Evolutionary conservation across 2,113 vertebrate genomes (phyloP).

Genomic region (Paradisaea rubra): DNA sequence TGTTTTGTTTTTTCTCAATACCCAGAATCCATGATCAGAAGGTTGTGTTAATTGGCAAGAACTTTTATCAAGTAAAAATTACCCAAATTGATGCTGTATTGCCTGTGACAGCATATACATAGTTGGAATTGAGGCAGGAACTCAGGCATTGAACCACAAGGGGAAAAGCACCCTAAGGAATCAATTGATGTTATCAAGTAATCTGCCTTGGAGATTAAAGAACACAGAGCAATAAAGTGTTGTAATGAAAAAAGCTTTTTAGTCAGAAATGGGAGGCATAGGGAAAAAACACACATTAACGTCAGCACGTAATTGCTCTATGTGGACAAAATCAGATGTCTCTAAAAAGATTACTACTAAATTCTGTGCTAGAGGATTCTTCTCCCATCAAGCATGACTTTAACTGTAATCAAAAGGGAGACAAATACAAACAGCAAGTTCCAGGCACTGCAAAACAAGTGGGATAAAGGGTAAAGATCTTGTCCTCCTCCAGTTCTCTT

Average conservation of each 20-base stretch:
- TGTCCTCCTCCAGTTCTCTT: background rate
- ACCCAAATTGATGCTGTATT: background rate
- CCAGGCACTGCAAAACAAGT: background rate
- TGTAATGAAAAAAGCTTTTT: conserved; percentile 24
- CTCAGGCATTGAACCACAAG: background rate
- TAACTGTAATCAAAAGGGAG: background rate
- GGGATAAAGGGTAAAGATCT: background rate
- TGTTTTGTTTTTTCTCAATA: background rate
- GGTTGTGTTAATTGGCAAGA: background rate
- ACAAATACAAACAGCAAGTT: background rate
- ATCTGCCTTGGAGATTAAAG: conserved; percentile 37
- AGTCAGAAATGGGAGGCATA: conserved; percentile 25
- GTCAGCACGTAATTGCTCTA: background rate
- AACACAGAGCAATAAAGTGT: conserved; percentile 11
- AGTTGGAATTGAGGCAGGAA: background rate
- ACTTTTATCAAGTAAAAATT: background rate
- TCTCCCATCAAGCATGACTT: background rate
- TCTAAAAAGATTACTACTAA: background rate
- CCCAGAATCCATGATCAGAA: background rate
- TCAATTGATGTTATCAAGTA: conserved; percentile 25
- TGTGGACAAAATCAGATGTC: conserved; percentile 2
- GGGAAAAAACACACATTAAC: conserved; percentile 21
- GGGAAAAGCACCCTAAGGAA: conserved; percentile 35
- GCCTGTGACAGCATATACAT: background rate
- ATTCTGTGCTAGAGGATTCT: background rate